These are phyloP conservation scores for Pseudomyrmex flavicornis DNA, from an alignment of 1,140 invertebrate genomes.

Conservation along the genomic window DNA sequence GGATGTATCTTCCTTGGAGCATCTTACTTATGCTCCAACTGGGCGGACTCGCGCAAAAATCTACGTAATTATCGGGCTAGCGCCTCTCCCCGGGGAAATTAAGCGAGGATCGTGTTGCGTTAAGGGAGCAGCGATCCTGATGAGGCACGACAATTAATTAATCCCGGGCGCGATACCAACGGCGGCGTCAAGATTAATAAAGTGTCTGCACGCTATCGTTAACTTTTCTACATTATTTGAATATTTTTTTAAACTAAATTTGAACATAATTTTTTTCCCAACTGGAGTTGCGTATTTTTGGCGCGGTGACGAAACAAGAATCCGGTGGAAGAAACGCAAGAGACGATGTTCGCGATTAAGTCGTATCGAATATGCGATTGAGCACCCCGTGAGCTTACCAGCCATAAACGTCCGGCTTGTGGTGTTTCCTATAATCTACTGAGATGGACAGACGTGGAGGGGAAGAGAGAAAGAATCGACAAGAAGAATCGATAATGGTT, in stretches of 20 bases:
- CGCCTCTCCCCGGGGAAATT: conserved; percentile 53
- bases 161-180: not conserved
- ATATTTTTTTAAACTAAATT: not conserved
- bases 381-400: conserved; percentile 75
- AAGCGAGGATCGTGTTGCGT: conserved; percentile 42
- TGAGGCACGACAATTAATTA: conserved; percentile 39
- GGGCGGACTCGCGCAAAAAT: conserved; percentile 57
- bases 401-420: conserved; percentile 76
- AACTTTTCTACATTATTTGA: not conserved
- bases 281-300: conserved; percentile 64
- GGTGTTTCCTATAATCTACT: conserved; percentile 80
- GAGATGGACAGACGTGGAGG: not conserved
- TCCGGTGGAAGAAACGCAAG: conserved; percentile 64
- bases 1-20: conserved; percentile 59
- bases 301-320: conserved; percentile 30
- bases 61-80: conserved; percentile 67
- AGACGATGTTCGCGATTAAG: conserved; percentile 77
- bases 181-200: conserved; percentile 10
- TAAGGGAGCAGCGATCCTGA: conserved; percentile 33
- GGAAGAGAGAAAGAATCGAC: not conserved
- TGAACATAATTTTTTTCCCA: not conserved
- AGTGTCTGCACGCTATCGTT: not conserved
- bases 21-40: conserved; percentile 58
- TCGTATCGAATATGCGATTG: conserved; percentile 81
- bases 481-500: conserved; percentile 31